phyloP scores from a whole-genome alignment of 2,888 invertebrate species.

The Perdita meconis region DNA sequence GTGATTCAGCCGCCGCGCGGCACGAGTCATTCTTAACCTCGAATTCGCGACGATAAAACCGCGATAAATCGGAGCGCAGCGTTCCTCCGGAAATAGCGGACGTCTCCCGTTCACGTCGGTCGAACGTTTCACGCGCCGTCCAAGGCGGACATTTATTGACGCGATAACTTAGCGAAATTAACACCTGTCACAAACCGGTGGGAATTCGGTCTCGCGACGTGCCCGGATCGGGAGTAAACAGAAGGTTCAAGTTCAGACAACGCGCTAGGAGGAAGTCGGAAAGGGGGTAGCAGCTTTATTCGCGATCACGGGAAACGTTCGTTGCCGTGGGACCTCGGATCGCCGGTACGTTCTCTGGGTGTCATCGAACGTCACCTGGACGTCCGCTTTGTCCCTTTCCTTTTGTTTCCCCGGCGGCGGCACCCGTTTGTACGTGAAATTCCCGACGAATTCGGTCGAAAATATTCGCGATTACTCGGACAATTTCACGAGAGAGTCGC shows the following conservation, averaged over 20 bases:
- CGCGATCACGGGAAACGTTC: not conserved
- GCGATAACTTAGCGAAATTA: slow-evolving; percentile 68
- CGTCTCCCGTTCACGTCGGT: slow-evolving; percentile 41
- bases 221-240: slow-evolving; percentile 13
- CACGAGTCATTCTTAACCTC: slow-evolving; percentile 59
- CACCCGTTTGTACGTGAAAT: not conserved
- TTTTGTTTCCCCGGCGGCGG: slow-evolving; percentile 4
- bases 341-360: not conserved
- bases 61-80: slow-evolving; percentile 57
- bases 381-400: slow-evolving; percentile 1
- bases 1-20: slow-evolving; percentile 51
- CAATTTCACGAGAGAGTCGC: too few relatives aligned
- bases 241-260: slow-evolving; percentile 48
- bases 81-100: slow-evolving; percentile 62
- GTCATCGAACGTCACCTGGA: not conserved
- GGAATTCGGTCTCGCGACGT: slow-evolving; percentile 35
- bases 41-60: slow-evolving; percentile 60
- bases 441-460: slow-evolving; percentile 27
- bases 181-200: slow-evolving; percentile 48
- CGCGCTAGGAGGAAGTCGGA: not conserved
- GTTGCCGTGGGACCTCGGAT: not conserved
- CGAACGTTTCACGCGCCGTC: slow-evolving; percentile 51
- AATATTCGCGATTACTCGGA: slow-evolving; percentile 24
- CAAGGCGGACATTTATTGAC: slow-evolving; percentile 64
- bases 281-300: not conserved